A percentile compares a stretch with the other conserved stretches of the same genome.
These are phyloP conservation scores for Polyploca ridens DNA, from an alignment of 2,888 invertebrate species.

Conservation along the genomic window DNA sequence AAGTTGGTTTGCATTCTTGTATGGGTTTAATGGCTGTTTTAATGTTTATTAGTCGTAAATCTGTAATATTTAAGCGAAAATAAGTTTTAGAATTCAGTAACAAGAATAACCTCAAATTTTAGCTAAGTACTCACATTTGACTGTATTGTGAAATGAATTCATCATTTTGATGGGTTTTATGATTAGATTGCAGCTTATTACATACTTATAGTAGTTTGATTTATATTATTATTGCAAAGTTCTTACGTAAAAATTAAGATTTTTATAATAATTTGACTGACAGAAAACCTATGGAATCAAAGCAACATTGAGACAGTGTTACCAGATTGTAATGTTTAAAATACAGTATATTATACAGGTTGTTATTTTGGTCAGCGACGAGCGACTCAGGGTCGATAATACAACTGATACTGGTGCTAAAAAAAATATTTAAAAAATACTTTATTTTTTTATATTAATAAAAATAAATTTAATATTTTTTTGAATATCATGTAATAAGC, in stretches of 20 bases:
- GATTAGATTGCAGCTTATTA: not conserved
- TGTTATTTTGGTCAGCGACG: too few relatives aligned
- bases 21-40: constrained; percentile 61
- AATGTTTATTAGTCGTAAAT: constrained; percentile 67
- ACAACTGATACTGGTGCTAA: too few relatives aligned
- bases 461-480: too few relatives aligned
- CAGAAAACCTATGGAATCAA: not conserved
- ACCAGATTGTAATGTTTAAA: too few relatives aligned
- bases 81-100: constrained; percentile 22
- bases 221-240: not conserved
- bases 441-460: too few relatives aligned
- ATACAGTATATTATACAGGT: too few relatives aligned
- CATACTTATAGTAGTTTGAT: constrained; percentile 6
- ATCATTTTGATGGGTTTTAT: constrained; percentile 46
- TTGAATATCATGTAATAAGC: too few relatives aligned
- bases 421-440: too few relatives aligned
- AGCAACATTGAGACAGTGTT: too few relatives aligned
- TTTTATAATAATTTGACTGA: not conserved
- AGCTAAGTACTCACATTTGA: constrained; percentile 64
- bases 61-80: constrained; percentile 47
- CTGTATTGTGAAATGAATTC: constrained; percentile 67
- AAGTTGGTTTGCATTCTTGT: constrained; percentile 57
- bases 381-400: too few relatives aligned
- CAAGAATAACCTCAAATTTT: constrained; percentile 56
- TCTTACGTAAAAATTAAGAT: not conserved